Conservation (phyloP, 2,797 vertebrate species). For the Bradypus variegatus region DNA sequence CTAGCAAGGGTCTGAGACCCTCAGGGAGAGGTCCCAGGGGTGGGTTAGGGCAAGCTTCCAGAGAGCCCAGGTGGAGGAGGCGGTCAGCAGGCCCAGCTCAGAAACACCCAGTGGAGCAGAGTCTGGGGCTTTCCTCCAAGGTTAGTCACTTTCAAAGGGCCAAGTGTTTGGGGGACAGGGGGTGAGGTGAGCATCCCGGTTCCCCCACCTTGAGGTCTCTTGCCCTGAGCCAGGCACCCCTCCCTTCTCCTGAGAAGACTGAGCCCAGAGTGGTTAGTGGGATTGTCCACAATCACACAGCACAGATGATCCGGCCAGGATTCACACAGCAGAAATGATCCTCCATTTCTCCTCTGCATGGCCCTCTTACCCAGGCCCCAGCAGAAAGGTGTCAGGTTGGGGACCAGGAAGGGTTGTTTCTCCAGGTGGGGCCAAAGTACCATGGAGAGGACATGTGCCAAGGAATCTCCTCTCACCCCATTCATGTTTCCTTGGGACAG, state of each 20-base stretch:
- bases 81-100: neutral
- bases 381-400: neutral
- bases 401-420: neutral
- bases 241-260: neutral
- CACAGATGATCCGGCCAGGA: neutral
- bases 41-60: neutral
- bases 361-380: neutral
- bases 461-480: neutral
- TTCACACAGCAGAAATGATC: neutral
- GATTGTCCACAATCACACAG: neutral
- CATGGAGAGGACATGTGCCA: neutral
- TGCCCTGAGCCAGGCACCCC: slow-evolving; percentile 14
- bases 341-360: neutral
- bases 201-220: neutral
- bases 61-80: neutral
- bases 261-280: neutral
- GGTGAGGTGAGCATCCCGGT: neutral
- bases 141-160: neutral
- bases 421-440: neutral
- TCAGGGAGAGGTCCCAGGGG: neutral
- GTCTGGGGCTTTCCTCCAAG: neutral
- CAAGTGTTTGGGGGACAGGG: neutral
- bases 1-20: fast-evolving
- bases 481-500: neutral
- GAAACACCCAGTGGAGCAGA: neutral